Conservation (phyloP, 2,797 vertebrate genomes). For the Lithobates sylvaticus region DNA sequence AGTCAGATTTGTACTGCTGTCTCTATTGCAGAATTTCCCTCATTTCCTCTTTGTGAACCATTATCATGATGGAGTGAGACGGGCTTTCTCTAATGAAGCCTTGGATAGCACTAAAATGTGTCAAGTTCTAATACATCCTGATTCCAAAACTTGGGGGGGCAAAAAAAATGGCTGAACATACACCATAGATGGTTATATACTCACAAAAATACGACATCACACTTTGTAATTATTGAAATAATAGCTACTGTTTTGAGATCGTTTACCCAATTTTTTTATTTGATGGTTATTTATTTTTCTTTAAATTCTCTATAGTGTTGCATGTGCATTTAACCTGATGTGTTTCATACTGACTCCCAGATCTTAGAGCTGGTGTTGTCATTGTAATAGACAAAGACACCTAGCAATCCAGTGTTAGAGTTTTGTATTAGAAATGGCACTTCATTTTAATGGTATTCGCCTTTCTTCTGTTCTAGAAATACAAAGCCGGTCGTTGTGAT, state of each 20-base stretch:
- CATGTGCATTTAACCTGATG: not conserved
- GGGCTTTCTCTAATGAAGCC: too few relatives aligned
- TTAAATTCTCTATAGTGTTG: not conserved
- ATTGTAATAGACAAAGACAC: not conserved
- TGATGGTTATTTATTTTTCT: not conserved
- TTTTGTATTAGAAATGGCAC: not conserved
- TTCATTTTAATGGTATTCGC: not conserved
- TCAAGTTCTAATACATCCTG: too few relatives aligned
- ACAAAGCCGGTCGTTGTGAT: constrained; percentile 93
- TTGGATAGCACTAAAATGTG: too few relatives aligned
- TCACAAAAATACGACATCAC: too few relatives aligned
- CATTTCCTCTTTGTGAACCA: too few relatives aligned
- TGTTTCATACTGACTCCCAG: not conserved
- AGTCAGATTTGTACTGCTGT: too few relatives aligned
- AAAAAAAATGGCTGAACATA: not conserved
- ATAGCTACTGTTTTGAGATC: too few relatives aligned
- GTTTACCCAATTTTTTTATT: not conserved
- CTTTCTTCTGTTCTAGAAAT: constrained; percentile 81
- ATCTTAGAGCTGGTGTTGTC: not conserved
- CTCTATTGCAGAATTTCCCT: too few relatives aligned
- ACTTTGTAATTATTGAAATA: too few relatives aligned
- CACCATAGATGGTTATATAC: not conserved
- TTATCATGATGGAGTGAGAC: too few relatives aligned
- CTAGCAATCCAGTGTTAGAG: constrained; percentile 2
- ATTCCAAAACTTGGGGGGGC: too few relatives aligned